Base-by-base conservation (phyloP, 2,113 vertebrate genomes). In the Rhinoptilus africanus region DNA sequence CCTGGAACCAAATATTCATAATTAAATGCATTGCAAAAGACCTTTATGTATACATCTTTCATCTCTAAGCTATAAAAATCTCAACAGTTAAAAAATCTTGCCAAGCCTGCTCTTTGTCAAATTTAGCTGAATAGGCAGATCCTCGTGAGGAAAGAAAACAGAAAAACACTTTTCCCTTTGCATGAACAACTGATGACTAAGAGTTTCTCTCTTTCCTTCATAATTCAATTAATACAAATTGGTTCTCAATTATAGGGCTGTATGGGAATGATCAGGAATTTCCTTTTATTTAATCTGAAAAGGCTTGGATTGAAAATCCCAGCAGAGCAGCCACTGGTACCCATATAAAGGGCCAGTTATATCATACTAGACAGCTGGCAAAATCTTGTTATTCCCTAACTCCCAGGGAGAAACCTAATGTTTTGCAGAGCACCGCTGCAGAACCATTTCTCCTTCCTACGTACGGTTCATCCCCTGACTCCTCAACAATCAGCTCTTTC, bases 1-100 rank as follows among this genome's bases (percentile, higher is more conserved):
- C 72, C 85, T 94, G 84, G 91, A 97, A 98, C 94, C 89, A 96
- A 96, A 90, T 95, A 86, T 94, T 96, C 81, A 69, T 93, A 91
- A 97, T 93, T 90, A 97, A 98, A 97, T 93, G 93, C 59, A 95
- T 85, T 93, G 95, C 89, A 96, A 95, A 97, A 96, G 86, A 93
- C 85, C 85, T 90, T 94, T 84, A 83, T 30, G 87, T 93, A 97
- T 92, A 96, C 85, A 97, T 84, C 74, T 96, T 96, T 96, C 88
- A 62, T 92, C 93, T 91, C 90, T 89, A 90, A 97, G 45, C 94
- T 97, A 97, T 96, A 97, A 97, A 98, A 97, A 93, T 88, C 92
- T 96, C 93, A 97, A 96, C 86, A 88, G 88, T 95, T 96, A 87
- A 81, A 96, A 94, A 97, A 91, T 80, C 91, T 95, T 86, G 95